Percentiles rank a stretch among this genome's conserved stretches.
Evolutionary conservation across 2,797 vertebrate species (phyloP).

Genomic region (Chromis chromis): DNA sequence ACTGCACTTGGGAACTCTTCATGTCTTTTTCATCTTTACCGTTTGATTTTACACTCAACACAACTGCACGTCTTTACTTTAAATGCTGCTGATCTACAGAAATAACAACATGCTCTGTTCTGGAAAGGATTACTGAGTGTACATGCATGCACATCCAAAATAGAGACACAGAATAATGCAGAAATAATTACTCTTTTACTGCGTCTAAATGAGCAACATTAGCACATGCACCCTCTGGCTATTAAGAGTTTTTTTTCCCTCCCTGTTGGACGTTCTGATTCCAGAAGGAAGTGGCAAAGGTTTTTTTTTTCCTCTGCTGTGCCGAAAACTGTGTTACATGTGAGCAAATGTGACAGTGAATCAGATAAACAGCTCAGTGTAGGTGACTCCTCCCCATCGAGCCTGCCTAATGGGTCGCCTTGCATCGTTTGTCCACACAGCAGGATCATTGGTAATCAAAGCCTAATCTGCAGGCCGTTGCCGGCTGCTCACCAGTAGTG

Average conservation of each 20-base stretch:
- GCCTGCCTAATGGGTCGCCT: slow-evolving; percentile 39
- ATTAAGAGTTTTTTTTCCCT: slow-evolving; percentile 29
- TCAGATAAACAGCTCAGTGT: slow-evolving; percentile 18
- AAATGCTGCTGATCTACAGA: neutral
- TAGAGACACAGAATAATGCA: slow-evolving; percentile 26
- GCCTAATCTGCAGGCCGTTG: slow-evolving; percentile 46
- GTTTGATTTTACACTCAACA: neutral
- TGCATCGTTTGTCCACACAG: slow-evolving; percentile 56
- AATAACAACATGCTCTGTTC: slow-evolving; percentile 3
- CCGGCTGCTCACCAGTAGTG: slow-evolving; percentile 7
- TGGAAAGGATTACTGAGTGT: neutral
- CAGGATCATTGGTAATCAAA: slow-evolving; percentile 59
- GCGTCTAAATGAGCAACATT: slow-evolving; percentile 14
- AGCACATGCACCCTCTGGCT: slow-evolving; percentile 28
- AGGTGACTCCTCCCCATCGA: slow-evolving; percentile 22
- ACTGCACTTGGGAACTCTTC: neutral
- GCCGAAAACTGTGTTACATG: neutral
- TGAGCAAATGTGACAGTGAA: slow-evolving; percentile 14
- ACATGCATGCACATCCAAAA: slow-evolving; percentile 12
- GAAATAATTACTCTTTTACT: slow-evolving; percentile 40
- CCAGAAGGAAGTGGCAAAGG: slow-evolving; percentile 24
- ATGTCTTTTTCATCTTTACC: neutral
- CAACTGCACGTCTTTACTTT: neutral
- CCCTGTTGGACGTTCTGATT: slow-evolving; percentile 33
- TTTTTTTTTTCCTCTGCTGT: neutral